Percentiles rank a stretch among this genome's conserved stretches.
These are phyloP conservation scores for Phenganax marumi DNA, from an alignment of 92 coral and sea anemone genomes.

Conservation along the genomic window DNA sequence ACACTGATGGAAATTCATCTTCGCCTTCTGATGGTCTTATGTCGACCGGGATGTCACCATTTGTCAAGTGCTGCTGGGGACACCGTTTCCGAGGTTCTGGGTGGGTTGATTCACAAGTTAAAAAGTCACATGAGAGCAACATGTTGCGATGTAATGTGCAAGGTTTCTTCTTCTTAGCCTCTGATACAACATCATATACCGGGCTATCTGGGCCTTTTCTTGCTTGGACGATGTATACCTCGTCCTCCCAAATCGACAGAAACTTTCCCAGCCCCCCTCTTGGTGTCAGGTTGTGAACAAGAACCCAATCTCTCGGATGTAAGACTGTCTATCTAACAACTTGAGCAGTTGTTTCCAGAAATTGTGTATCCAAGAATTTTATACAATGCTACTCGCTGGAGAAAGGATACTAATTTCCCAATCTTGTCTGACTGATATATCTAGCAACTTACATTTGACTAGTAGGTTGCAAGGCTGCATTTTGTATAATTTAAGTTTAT, in stretches of 20 bases:
- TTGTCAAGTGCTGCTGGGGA: not conserved
- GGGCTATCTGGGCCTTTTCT: constrained; percentile 40
- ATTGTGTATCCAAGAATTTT: constrained; percentile 52
- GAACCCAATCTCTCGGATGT: constrained; percentile 18
- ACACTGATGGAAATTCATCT: constrained; percentile 6
- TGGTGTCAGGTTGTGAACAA: constrained; percentile 19
- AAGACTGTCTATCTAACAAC: constrained; percentile 3
- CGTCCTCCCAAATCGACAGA: constrained; percentile 26
- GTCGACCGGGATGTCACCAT: not conserved
- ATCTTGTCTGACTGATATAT: too few relatives aligned
- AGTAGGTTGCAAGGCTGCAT: too few relatives aligned
- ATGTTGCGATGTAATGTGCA: constrained; percentile 31
- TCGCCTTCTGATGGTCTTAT: not conserved
- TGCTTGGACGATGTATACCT: constrained; percentile 10
- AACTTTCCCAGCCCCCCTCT: constrained; percentile 32
- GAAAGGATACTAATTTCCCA: too few relatives aligned
- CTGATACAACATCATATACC: constrained; percentile 22
- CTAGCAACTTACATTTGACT: too few relatives aligned
- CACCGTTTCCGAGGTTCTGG: not conserved
- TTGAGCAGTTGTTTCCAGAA: not conserved
- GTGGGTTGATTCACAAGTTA: constrained; percentile 19
- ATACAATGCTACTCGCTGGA: constrained; percentile 58
- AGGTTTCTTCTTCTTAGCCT: not conserved
- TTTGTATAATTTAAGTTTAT: too few relatives aligned
- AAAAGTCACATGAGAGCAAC: constrained; percentile 20